A percentile compares a stretch with the other conserved stretches of the same genome.
Conservation (phyloP, 2,797 vertebrate species). For the Schizopygopsis pylzovi region DNA sequence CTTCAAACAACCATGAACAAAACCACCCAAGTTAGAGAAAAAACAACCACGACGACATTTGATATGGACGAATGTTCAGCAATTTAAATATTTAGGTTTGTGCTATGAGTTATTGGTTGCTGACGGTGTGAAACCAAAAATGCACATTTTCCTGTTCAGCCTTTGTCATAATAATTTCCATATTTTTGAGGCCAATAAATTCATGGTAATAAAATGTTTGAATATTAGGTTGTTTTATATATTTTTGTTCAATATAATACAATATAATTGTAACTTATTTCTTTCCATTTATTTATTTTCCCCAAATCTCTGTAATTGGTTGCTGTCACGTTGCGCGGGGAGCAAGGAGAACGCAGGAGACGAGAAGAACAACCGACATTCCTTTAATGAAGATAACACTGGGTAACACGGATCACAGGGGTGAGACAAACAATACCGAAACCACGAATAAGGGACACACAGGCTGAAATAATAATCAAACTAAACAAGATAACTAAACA, state of each 20-base stretch:
- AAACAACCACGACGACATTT: neutral
- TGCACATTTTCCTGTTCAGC: neutral
- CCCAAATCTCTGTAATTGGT: neutral
- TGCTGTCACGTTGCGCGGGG: too few relatives aligned
- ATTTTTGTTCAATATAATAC: neutral
- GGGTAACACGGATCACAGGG: too few relatives aligned
- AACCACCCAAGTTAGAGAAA: constrained; percentile 5
- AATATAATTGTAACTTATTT: neutral
- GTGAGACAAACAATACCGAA: too few relatives aligned
- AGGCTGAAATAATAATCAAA: too few relatives aligned
- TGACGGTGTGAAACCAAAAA: neutral
- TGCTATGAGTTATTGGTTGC: too few relatives aligned
- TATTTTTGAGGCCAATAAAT: neutral
- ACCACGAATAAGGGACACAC: too few relatives aligned
- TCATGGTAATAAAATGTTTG: neutral
- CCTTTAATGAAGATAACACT: too few relatives aligned
- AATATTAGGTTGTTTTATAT: neutral
- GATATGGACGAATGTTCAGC: neutral
- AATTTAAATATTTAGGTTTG: neutral
- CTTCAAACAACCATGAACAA: constrained; percentile 23
- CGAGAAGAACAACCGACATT: too few relatives aligned
- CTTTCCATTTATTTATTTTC: neutral
- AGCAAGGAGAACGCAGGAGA: too few relatives aligned
- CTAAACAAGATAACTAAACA: too few relatives aligned
- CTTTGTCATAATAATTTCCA: neutral